A percentile compares a stretch with the other conserved stretches of the same genome.
Conservation (phyloP, 2,113 vertebrate genomes). For the Chionis minor region DNA sequence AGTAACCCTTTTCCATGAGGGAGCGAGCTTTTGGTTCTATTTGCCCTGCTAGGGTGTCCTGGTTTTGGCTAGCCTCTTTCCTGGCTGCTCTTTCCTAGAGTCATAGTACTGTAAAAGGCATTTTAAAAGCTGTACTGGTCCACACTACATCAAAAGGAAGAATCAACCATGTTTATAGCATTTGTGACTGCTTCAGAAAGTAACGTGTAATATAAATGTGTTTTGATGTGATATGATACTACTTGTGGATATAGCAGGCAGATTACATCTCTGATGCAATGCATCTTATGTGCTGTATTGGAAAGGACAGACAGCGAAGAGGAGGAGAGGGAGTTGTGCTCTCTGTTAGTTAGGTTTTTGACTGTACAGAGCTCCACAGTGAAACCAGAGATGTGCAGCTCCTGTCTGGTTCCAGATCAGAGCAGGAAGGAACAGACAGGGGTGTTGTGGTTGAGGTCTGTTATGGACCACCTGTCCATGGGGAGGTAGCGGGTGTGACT, state of each 20-base stretch:
- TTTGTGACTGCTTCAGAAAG: background rate
- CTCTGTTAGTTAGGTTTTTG: background rate
- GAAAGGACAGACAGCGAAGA: background rate
- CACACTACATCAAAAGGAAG: background rate
- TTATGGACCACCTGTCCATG: background rate
- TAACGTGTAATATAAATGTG: background rate
- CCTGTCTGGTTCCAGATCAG: background rate
- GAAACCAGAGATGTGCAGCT: background rate
- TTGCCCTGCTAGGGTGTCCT: background rate
- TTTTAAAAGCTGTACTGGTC: background rate
- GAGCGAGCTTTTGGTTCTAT: background rate
- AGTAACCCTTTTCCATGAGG: background rate
- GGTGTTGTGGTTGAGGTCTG: background rate
- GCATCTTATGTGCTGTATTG: rapidly evolving
- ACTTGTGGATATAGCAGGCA: background rate
- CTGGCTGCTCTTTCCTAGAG: background rate
- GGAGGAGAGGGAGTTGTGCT: background rate
- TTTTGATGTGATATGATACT: background rate
- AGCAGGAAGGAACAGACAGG: background rate
- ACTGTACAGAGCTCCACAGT: background rate
- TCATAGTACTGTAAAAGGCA: background rate
- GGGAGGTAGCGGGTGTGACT: background rate
- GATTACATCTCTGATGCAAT: background rate
- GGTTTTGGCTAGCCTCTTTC: background rate
- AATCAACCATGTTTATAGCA: background rate